A percentile compares a stretch with the other conserved stretches of the same genome.
Conservation (phyloP, 2,113 vertebrate genomes). For the Hydropotes inermis region DNA sequence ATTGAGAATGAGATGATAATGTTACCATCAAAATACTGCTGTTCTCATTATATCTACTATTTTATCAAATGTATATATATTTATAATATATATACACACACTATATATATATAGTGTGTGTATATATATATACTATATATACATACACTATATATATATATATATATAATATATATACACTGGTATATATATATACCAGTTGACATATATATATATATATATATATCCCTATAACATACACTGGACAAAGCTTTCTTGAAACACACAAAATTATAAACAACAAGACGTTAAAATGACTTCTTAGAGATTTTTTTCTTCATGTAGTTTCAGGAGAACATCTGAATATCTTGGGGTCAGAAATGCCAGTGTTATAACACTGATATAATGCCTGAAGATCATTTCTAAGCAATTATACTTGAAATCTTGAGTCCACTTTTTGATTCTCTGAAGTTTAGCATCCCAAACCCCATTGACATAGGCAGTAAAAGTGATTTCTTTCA, state of each 20-base stretch:
- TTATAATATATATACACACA: too few relatives aligned
- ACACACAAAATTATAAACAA: neutral
- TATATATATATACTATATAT: neutral
- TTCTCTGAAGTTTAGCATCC: neutral
- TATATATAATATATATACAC: too few relatives aligned
- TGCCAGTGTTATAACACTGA: neutral
- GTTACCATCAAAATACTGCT: neutral
- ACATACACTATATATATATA: neutral
- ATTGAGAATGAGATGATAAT: neutral
- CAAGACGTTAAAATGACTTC: neutral
- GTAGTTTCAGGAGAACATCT: neutral
- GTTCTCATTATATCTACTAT: neutral
- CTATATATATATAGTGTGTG: too few relatives aligned
- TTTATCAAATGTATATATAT: neutral
- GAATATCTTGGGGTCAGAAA: neutral
- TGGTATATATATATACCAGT: too few relatives aligned
- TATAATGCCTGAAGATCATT: neutral
- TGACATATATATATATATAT: too few relatives aligned
- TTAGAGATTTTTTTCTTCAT: neutral
- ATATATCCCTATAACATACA: neutral
- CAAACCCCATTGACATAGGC: neutral
- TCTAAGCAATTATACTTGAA: neutral
- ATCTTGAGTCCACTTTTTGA: neutral
- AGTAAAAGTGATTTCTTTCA: neutral
- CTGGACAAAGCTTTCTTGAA: neutral